A percentile compares a stretch with the other conserved stretches of the same genome.
These are phyloP conservation scores for Hydrocynus forskahlii DNA, from an alignment of 2,797 vertebrate genomes.

Conservation along the genomic window DNA sequence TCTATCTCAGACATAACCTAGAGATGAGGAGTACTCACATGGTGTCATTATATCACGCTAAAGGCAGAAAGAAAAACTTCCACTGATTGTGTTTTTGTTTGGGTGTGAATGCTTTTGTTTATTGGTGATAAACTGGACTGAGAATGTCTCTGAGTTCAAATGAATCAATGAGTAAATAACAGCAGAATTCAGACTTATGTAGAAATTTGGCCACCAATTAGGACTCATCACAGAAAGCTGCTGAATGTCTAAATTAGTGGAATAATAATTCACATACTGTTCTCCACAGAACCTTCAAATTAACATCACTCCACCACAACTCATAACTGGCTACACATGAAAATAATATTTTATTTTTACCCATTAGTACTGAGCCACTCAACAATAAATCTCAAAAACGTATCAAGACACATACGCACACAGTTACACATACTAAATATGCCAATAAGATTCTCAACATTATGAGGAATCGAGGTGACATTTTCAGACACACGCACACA, in stretches of 20 bases:
- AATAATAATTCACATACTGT: slow-evolving; percentile 44
- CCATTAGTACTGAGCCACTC: slow-evolving; percentile 41
- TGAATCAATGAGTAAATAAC: slow-evolving; percentile 39
- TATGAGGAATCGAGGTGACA: neutral
- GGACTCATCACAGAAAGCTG: slow-evolving; percentile 13
- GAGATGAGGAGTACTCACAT: no score
- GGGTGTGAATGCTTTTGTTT: slow-evolving; percentile 1
- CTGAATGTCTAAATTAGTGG: slow-evolving; percentile 29
- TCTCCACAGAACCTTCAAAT: slow-evolving; percentile 42
- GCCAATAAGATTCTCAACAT: neutral
- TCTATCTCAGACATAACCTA: no score
- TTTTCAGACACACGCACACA: neutral
- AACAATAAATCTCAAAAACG: slow-evolving; percentile 22
- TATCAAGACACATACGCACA: neutral
- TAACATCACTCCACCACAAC: slow-evolving; percentile 35
- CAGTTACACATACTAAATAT: neutral
- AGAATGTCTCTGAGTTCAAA: slow-evolving; percentile 10
- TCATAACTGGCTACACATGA: slow-evolving; percentile 41
- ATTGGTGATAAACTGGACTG: neutral
- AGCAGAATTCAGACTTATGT: slow-evolving; percentile 31
- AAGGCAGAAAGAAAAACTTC: neutral
- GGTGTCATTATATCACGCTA: neutral
- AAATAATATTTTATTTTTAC: slow-evolving; percentile 41
- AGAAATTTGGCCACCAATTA: slow-evolving; percentile 35
- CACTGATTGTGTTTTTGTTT: neutral